Percentiles rank a stretch among this genome's conserved stretches.
Evolutionary conservation across 2,888 invertebrate genomes (phyloP).

Genomic region (Sarcophaga variegata): DNA sequence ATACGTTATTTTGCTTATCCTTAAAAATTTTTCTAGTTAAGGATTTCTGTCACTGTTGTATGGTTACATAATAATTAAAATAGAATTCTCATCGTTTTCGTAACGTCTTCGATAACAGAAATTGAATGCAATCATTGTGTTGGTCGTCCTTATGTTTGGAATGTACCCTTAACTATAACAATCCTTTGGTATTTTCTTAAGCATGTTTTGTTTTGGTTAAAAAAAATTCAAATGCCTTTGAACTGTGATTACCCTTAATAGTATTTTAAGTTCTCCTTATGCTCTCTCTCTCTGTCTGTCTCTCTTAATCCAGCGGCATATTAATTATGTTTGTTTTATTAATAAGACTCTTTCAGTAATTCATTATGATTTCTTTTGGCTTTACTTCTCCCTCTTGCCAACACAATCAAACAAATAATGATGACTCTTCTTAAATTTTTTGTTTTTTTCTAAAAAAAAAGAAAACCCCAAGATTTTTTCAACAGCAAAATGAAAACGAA

Average conservation of each 20-base stretch:
- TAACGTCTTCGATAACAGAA: too few relatives aligned
- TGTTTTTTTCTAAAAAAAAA: too few relatives aligned
- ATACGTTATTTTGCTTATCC: too few relatives aligned
- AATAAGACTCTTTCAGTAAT: neutral
- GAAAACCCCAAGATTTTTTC: neutral
- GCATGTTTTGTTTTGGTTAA: too few relatives aligned
- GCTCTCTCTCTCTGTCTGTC: neutral
- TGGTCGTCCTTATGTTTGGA: too few relatives aligned
- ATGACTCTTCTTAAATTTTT: neutral
- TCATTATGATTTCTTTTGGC: neutral
- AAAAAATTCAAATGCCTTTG: neutral
- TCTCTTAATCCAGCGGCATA: neutral
- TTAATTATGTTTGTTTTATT: neutral
- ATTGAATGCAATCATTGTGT: too few relatives aligned
- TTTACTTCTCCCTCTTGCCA: neutral
- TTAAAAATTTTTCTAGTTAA: too few relatives aligned
- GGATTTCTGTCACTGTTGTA: too few relatives aligned
- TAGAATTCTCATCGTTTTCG: too few relatives aligned
- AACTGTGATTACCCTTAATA: neutral
- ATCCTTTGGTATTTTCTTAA: too few relatives aligned
- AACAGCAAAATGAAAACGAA: conserved; percentile 6
- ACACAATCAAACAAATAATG: neutral
- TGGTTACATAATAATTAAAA: too few relatives aligned
- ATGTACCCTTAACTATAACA: too few relatives aligned
- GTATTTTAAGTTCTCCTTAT: neutral